phyloP scores from a whole-genome alignment of 2,888 invertebrate species.

The Frankliniella fusca region DNA sequence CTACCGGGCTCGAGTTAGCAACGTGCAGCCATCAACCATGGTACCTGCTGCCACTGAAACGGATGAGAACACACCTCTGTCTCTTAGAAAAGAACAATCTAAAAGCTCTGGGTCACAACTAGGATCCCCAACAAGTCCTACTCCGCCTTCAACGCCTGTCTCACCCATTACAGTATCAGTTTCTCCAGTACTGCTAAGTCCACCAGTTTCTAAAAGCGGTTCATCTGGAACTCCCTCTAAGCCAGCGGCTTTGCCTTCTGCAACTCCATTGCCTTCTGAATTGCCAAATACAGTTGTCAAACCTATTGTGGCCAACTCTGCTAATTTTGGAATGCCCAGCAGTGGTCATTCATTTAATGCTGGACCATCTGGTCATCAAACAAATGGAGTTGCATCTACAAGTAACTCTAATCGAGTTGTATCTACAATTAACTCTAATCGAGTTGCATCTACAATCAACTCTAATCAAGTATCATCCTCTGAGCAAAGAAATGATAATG shows the following conservation, averaged over 20 bases:
- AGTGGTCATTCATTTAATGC: neutral
- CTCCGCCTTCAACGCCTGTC: neutral
- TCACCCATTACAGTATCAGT: conserved; percentile 28
- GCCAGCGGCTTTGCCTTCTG: conserved; percentile 30
- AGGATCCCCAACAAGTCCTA: neutral
- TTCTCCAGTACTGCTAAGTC: neutral
- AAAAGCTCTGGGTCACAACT: neutral
- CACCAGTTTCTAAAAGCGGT: neutral
- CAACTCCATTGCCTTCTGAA: neutral
- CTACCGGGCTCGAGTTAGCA: neutral
- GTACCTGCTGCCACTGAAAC: neutral
- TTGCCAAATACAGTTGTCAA: neutral
- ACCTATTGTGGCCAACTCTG: neutral
- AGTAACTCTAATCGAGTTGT: neutral
- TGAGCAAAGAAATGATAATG: conserved; percentile 1
- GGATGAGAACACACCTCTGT: neutral
- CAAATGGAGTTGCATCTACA: neutral
- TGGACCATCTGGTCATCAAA: neutral
- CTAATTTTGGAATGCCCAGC: neutral
- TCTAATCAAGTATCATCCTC: neutral
- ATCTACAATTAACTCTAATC: neutral
- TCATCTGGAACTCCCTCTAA: conserved; percentile 15
- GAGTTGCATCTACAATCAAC: neutral
- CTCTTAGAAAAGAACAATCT: neutral
- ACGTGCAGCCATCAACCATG: neutral